Evolutionary conservation across 2,888 invertebrate species (phyloP).

Genomic region (Cephus spinipes): DNA sequence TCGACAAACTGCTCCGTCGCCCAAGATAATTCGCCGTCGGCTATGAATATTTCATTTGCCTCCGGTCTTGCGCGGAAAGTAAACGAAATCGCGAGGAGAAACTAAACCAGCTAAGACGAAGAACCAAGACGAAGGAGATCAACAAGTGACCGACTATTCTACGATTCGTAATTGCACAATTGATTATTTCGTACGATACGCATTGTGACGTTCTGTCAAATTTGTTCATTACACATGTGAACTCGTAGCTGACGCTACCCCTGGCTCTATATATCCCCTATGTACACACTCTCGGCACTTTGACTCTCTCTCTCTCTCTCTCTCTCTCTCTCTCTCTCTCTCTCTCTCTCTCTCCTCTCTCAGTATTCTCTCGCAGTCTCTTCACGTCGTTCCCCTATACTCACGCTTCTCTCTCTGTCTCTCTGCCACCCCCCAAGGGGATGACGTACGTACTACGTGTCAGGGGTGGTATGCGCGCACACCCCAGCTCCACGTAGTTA

Average conservation of each 20-base stretch:
- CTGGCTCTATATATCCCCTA: not conserved
- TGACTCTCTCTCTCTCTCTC: no score
- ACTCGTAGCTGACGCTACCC: not conserved
- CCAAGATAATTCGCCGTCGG: not conserved
- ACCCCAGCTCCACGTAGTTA: constrained; percentile 43
- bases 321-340: no score
- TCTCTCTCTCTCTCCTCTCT: no score
- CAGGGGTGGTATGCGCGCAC: constrained; percentile 40
- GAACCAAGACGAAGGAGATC: not conserved
- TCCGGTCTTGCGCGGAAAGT: not conserved
- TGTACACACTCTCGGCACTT: not conserved
- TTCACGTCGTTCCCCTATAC: no score
- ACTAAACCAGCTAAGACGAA: not conserved
- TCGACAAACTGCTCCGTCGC: not conserved
- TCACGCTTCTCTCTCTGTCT: not conserved
- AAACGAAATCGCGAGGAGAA: not conserved
- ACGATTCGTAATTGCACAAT: not conserved
- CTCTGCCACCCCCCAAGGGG: not conserved
- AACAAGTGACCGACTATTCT: not conserved
- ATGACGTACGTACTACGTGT: constrained; percentile 34
- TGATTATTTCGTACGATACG: not conserved
- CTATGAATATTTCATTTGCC: not conserved
- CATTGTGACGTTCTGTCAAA: not conserved
- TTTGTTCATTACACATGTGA: not conserved
- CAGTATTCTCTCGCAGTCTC: no score